Evolutionary conservation across 2,888 invertebrate species (phyloP).

Genomic region (Odontocerum albicorne): DNA sequence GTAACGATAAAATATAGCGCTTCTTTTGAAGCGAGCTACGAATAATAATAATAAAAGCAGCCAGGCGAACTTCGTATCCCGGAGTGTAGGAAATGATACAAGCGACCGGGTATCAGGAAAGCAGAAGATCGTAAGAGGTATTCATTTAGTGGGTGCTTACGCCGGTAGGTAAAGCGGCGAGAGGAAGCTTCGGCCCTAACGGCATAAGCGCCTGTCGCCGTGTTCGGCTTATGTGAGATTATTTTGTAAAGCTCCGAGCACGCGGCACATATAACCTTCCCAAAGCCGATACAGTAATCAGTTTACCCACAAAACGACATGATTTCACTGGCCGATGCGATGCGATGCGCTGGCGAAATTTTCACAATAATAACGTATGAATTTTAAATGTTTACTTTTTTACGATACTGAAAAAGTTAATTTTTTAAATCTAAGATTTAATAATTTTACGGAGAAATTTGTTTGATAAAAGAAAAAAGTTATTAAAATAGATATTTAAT

Average conservation of each 20-base stretch:
- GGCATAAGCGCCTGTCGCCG: conserved; percentile 11
- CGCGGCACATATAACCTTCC: conserved; percentile 19
- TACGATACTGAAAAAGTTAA: too few species aligned
- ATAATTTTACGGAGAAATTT: too few species aligned
- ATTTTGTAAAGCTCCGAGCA: conserved; percentile 27
- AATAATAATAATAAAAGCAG: conserved; percentile 34
- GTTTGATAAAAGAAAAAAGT: too few species aligned
- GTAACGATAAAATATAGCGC: conserved; percentile 33
- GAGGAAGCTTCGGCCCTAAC: conserved; percentile 1
- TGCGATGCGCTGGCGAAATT: too few species aligned
- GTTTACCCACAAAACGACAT: conserved; percentile 28
- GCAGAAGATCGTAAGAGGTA: conserved; percentile 22
- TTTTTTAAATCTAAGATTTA: too few species aligned
- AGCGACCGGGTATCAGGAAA: conserved; percentile 8
- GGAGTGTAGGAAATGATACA: conserved; percentile 15
- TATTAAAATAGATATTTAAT: too few species aligned
- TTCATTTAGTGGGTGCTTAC: conserved; percentile 1
- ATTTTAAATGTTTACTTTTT: too few species aligned
- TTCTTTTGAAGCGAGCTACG: conserved; percentile 34
- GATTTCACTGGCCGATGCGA: conserved; percentile 19
- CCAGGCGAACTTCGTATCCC: conserved; percentile 28
- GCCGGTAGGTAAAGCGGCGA: background rate
- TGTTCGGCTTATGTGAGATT: conserved; percentile 30
- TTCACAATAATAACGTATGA: too few species aligned
- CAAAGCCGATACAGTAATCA: conserved; percentile 31